These are phyloP conservation scores for Atta texana DNA, from an alignment of 1,140 invertebrate genomes.

Conservation along the genomic window DNA sequence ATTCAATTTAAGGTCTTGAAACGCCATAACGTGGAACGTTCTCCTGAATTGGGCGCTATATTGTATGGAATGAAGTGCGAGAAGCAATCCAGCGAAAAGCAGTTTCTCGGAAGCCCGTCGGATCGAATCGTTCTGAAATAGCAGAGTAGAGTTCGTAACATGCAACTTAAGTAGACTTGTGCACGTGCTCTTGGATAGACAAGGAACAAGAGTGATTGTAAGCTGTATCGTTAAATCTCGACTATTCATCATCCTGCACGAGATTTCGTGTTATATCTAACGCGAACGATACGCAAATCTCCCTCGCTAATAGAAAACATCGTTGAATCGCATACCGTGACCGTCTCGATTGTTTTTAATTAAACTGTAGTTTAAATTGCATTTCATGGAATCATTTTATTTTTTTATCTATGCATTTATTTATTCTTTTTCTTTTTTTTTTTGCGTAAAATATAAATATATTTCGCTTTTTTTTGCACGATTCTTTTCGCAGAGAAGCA, in stretches of 20 bases:
- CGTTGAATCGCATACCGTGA: background rate
- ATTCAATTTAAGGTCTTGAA: constrained; percentile 39
- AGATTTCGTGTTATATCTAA: constrained; percentile 21
- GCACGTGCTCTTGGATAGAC: constrained; percentile 23
- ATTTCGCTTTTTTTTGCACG: background rate
- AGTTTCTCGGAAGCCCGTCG: constrained; percentile 38
- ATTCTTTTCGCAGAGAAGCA: background rate
- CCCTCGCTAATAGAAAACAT: background rate
- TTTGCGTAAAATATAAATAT: background rate
- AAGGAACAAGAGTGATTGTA: constrained; percentile 11
- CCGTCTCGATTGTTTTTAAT: background rate
- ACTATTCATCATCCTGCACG: constrained; percentile 26
- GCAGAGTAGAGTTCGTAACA: constrained; percentile 17
- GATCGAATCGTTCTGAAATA: constrained; percentile 45
- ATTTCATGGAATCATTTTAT: background rate
- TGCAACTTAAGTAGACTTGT: constrained; percentile 40
- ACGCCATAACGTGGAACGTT: constrained; percentile 22
- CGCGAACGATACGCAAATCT: constrained; percentile 14
- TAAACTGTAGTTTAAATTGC: constrained; percentile 15
- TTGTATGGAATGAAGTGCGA: constrained; percentile 30
- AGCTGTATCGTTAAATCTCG: constrained; percentile 27
- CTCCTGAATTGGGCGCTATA: constrained; percentile 22
- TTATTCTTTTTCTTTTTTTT: background rate
- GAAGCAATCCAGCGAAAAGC: constrained; percentile 40
- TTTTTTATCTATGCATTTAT: background rate